phyloP scores from a whole-genome alignment of 2,888 invertebrate genomes.

The Seladonia tumulorum region DNA sequence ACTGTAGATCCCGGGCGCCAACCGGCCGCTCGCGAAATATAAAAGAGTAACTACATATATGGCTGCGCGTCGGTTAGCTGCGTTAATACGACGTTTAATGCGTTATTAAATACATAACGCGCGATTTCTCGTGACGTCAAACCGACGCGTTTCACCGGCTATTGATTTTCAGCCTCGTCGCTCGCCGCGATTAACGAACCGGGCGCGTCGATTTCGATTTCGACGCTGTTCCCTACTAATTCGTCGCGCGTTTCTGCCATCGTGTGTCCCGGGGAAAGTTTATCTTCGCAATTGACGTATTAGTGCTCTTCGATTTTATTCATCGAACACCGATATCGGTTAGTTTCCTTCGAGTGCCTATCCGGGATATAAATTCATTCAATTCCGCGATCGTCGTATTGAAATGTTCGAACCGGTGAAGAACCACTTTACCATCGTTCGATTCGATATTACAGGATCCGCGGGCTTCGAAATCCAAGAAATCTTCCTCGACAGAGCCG shows the following conservation, averaged over 20 bases:
- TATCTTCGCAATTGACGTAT: neutral
- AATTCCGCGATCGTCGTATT: neutral
- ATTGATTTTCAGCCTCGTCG: neutral
- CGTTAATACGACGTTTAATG: slow-evolving; percentile 1
- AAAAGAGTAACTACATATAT: slow-evolving; percentile 13
- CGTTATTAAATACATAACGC: slow-evolving; percentile 12
- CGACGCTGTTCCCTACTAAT: neutral
- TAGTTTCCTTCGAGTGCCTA: neutral
- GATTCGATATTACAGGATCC: neutral
- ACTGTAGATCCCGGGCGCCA: neutral
- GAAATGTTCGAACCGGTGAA: neutral
- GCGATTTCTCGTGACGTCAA: slow-evolving; percentile 29
- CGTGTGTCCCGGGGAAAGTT: neutral
- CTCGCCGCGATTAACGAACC: slow-evolving; percentile 2
- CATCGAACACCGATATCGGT: neutral
- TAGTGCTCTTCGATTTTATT: neutral
- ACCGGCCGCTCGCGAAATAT: neutral
- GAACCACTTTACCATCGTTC: neutral
- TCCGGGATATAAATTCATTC: neutral
- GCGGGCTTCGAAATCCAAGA: neutral
- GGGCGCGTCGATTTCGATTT: slow-evolving; percentile 1
- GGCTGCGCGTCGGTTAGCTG: neutral
- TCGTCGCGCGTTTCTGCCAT: neutral
- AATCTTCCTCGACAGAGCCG: neutral
- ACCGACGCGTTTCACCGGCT: slow-evolving; percentile 1